These are phyloP conservation scores for Prionailurus viverrinus DNA, from an alignment of 2,113 vertebrate genomes.

Conservation along the genomic window DNA sequence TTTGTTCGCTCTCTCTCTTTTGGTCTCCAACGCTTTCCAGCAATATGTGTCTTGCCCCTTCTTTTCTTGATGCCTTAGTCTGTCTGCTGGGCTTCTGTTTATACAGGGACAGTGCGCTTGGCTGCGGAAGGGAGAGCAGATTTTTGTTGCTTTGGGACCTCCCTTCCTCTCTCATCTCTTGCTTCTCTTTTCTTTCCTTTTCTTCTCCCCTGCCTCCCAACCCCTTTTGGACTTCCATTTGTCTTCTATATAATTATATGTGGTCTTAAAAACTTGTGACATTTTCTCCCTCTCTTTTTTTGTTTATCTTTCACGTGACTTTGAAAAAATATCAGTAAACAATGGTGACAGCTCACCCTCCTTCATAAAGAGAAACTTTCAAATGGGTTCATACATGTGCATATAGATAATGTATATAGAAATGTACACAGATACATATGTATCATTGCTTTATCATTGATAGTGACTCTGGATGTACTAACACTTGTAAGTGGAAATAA, in stretches of 20 bases:
- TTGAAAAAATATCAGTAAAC: not conserved
- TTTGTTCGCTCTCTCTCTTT: not conserved
- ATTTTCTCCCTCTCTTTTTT: not conserved
- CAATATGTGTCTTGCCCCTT: not conserved
- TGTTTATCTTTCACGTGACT: not conserved
- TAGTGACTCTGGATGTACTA: not conserved
- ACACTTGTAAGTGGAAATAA: not conserved
- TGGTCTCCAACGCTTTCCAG: not conserved
- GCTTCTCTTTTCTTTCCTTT: not conserved
- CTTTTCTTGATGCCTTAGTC: not conserved
- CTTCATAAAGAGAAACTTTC: not conserved
- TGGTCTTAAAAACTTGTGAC: not conserved
- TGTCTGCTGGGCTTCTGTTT: slow-evolving; percentile 44
- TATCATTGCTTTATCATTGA: not conserved
- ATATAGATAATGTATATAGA: not conserved
- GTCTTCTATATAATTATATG: not conserved
- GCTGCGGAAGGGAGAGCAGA: not conserved
- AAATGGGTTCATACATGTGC: not conserved
- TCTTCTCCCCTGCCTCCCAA: not conserved
- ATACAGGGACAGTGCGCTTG: not conserved
- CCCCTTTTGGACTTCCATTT: not conserved
- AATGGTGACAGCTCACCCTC: slow-evolving; percentile 5
- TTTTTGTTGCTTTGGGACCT: not conserved
- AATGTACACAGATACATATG: not conserved
- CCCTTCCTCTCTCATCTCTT: not conserved